A percentile compares a stretch with the other conserved stretches of the same genome.
phyloP scores from a whole-genome alignment of 1,140 invertebrate species.

The Aplysia californica region DNA sequence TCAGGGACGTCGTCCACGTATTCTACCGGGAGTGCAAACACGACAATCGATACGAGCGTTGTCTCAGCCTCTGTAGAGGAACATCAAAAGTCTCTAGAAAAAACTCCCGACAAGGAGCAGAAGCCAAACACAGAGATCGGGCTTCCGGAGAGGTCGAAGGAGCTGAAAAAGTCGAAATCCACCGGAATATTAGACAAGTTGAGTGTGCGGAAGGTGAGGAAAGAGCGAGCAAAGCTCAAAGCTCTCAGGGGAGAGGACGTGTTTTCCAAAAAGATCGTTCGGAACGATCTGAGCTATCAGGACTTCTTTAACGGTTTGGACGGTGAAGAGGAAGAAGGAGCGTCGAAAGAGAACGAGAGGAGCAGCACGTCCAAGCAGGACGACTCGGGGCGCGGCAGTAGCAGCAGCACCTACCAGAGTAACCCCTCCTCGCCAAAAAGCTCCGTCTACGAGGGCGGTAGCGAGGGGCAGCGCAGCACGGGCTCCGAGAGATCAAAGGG shows the following conservation, averaged over 20 bases:
- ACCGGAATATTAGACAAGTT: conserved; percentile 54
- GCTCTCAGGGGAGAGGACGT: conserved; percentile 54
- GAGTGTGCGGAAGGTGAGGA: conserved; percentile 51
- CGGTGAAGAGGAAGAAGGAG: conserved; percentile 35
- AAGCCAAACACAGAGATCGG: conserved; percentile 26
- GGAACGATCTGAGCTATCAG: conserved; percentile 53
- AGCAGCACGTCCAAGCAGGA: neutral
- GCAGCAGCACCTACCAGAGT: neutral
- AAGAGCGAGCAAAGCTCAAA: conserved; percentile 58
- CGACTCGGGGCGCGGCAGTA: neutral
- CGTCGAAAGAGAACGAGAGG: neutral
- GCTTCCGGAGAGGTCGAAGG: conserved; percentile 51
- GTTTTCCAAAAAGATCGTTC: conserved; percentile 53
- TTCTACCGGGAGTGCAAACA: no score
- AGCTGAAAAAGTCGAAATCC: conserved; percentile 52
- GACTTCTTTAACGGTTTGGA: conserved; percentile 42
- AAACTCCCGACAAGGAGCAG: no score
- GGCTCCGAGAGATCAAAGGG: neutral
- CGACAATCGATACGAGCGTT: no score
- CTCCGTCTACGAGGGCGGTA: neutral
- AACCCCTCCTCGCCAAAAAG: neutral
- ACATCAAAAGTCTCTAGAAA: no score
- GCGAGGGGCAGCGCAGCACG: neutral
- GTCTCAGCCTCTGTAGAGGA: no score
- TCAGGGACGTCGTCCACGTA: no score